Base-by-base conservation (phyloP, 2,113 vertebrate species). In the Glareola pratincola region DNA sequence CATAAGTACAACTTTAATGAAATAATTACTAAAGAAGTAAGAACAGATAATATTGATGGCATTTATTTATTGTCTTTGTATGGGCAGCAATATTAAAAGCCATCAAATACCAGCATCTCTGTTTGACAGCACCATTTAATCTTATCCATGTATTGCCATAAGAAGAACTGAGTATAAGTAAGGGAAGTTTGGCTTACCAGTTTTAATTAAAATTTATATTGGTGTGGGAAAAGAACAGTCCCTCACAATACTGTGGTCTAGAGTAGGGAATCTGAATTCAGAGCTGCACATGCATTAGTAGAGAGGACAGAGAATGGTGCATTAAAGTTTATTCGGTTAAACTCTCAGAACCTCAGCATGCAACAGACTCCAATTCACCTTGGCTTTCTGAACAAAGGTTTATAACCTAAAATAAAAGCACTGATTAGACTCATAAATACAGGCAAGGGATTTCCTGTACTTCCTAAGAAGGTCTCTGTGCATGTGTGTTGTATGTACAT, bases 31-130 rank as follows among this genome's bases (percentile, higher is more conserved):
- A 27, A 73, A 89, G 72, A 93, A 88, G 67, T 96, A 95, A 93
- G 85, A 97, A 85, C 85, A 94, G 71, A 47, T 91, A 83, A 92
- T 97, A 98, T 37, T 95, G 92, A 94, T 97, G 87, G 36, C 26
- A 79, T 95, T 97, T 97, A 96, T 96, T 96, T 98, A 93, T 96
- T 97, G 75, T 88, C 95, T 95, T 92, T 53, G 47, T 96, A 90
- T 76, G 62, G 78, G 60, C 72, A 93, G 72, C 85, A 95, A 67
- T 97, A 97, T 97, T 97, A 96, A 98, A 98, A 97, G 60, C 90
- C 76, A 90, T 96, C 90, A 97, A 96, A 96, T 88, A 96, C 39
- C 88, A 95, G 47, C 50, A 93, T 92, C 91, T 94, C 83, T 92
- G 39, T 97, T 84, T 97, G 92, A 96, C 67, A 93, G 53, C 47